phyloP scores from a whole-genome alignment of 2,113 vertebrate genomes.

The human (Homo sapiens) region GRCh38 chr2:75657501-75658000 shows the following conservation, averaged over 20 bases:
- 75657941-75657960: neutral
- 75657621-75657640: neutral
- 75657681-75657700: neutral
- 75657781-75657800: neutral
- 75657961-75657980: neutral
- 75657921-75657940: neutral
- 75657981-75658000: neutral
- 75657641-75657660: neutral
- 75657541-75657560: neutral
- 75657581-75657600: neutral
- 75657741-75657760: neutral
- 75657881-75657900: neutral
- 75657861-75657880: neutral
- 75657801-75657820: neutral
- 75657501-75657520: neutral
- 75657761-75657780: neutral
- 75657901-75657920: neutral
- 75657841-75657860: neutral
- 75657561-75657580: neutral
- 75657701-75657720: neutral
- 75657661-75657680: neutral
- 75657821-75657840: neutral
- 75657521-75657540: neutral
- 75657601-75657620: neutral
- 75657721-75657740: neutral